A percentile compares a stretch with the other conserved stretches of the same genome.
phyloP scores from a whole-genome alignment of 1,140 invertebrate species.

The Drosophila rufa region DNA sequence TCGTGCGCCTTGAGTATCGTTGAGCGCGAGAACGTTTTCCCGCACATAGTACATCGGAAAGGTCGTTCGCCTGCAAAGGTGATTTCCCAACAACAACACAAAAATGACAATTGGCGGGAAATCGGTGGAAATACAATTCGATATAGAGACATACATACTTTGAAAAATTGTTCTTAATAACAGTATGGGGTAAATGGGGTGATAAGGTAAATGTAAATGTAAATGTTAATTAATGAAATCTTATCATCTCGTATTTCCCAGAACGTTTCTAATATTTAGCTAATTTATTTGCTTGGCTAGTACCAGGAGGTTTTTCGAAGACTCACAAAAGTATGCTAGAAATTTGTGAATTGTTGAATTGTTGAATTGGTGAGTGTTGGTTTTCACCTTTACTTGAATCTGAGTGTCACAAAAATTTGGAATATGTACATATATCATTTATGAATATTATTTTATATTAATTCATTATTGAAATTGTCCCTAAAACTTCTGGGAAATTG shows the following conservation, averaged over 20 bases:
- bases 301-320: too few relatives aligned
- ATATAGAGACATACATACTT: slow-evolving; percentile 8
- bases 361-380: background rate
- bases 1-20: slow-evolving; percentile 96
- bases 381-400: slow-evolving; percentile 36
- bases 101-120: slow-evolving; percentile 11
- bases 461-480: too few relatives aligned
- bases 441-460: too few relatives aligned
- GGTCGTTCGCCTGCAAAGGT: slow-evolving; percentile 90
- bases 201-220: too few relatives aligned
- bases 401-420: background rate
- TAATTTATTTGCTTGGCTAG: background rate
- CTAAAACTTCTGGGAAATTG: too few relatives aligned
- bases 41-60: slow-evolving; percentile 94
- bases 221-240: background rate
- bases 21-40: slow-evolving; percentile 95
- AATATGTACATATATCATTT: too few relatives aligned
- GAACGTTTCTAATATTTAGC: background rate
- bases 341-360: slow-evolving; percentile 3
- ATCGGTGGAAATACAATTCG: slow-evolving; percentile 29
- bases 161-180: background rate
- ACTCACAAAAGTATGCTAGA: slow-evolving; percentile 60
- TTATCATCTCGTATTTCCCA: background rate
- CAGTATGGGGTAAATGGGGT: background rate
- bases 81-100: slow-evolving; percentile 25